A percentile compares a stretch with the other conserved stretches of the same genome.
Conservation (phyloP, 92 coral and sea anemone genomes). For the Zoanthus solanderi region DNA sequence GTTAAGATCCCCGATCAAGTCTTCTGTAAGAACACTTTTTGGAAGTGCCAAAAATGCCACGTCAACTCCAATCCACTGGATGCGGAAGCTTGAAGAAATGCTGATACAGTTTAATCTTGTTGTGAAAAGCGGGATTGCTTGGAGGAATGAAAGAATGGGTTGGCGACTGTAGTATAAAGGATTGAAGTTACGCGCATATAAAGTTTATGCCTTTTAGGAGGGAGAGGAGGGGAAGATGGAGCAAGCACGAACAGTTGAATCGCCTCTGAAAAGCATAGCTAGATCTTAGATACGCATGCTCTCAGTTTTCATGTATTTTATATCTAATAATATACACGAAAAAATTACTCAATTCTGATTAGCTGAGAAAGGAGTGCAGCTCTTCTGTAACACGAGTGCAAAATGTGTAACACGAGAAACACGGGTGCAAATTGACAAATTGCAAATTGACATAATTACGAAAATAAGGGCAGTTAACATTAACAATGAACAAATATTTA, state of each 20-base stretch:
- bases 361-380: background rate
- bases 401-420: background rate
- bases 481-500: no score
- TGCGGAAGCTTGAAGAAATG: background rate
- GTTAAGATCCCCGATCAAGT: background rate
- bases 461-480: background rate
- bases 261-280: background rate
- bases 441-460: no score
- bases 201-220: background rate
- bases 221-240: background rate
- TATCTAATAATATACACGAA: no score
- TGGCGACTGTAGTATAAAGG: background rate
- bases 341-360: background rate
- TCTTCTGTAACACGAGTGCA: no score
- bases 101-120: background rate
- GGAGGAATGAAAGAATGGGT: background rate
- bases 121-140: background rate
- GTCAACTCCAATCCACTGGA: background rate
- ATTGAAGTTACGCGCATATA: background rate
- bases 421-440: no score
- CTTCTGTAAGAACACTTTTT: background rate
- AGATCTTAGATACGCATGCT: background rate
- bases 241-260: background rate
- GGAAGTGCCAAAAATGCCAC: constrained; percentile 13
- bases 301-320: background rate